These are phyloP conservation scores for Heliconius ismenius DNA, from an alignment of 2,888 invertebrate species.

Conservation along the genomic window DNA sequence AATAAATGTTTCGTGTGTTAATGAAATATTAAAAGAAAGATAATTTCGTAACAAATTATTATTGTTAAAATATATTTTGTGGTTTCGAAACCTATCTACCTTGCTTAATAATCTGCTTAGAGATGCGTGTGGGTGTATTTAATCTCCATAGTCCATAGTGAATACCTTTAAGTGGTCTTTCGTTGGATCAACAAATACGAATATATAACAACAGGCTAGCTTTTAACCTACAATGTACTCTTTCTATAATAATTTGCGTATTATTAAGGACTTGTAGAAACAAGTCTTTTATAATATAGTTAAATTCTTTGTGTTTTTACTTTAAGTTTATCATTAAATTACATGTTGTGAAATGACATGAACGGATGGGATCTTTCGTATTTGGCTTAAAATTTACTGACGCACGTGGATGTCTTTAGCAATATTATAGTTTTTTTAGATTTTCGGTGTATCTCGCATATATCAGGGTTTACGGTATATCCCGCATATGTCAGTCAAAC, in stretches of 20 bases:
- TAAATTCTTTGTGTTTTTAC: not conserved
- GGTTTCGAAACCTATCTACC: not conserved
- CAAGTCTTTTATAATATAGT: not conserved
- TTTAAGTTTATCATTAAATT: not conserved
- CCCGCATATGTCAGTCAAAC: not conserved
- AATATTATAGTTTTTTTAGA: not conserved
- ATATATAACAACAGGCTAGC: conserved; percentile 7
- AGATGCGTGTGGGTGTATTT: conserved; percentile 17
- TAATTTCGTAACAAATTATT: not conserved
- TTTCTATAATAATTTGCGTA: not conserved
- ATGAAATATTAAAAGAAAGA: not conserved
- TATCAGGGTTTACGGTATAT: not conserved
- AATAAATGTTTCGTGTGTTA: not conserved
- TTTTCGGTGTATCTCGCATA: not conserved
- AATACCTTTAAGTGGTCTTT: conserved; percentile 23
- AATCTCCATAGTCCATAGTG: conserved; percentile 18
- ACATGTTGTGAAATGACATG: too few species aligned
- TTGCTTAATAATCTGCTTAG: conserved; percentile 17
- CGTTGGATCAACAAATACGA: conserved; percentile 14
- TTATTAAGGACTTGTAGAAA: not conserved
- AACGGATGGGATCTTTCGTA: too few species aligned
- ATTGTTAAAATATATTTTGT: not conserved
- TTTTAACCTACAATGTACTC: not conserved
- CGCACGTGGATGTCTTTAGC: too few species aligned
- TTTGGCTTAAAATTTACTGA: not conserved